phyloP scores from a whole-genome alignment of 30 jellyfish, hydroid and myxozoan genomes.

The Turritopsis rubra region DNA sequence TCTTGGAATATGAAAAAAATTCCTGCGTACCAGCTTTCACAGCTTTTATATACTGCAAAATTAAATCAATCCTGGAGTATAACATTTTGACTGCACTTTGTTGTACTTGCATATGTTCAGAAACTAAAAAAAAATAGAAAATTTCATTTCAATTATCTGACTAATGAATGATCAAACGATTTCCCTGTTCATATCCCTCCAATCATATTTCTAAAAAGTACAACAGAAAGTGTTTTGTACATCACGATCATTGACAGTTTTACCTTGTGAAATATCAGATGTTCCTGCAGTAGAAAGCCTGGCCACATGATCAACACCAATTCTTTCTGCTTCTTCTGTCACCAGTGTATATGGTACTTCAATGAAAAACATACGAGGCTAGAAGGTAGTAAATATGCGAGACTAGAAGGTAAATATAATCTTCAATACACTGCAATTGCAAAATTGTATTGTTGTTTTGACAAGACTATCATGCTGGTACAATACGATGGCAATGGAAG shows the following conservation, averaged over 20 bases:
- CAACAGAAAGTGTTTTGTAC: too few species aligned
- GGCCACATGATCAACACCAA: conserved; percentile 98
- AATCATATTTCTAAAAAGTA: too few species aligned
- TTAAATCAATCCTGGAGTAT: conserved; percentile 55
- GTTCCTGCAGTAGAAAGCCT: conserved; percentile 89
- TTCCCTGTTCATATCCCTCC: too few species aligned
- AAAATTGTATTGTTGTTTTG: too few species aligned
- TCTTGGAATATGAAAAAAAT: neutral
- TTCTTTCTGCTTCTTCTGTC: conserved; percentile 97
- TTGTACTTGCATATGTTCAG: conserved; percentile 87
- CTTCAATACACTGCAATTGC: too few species aligned
- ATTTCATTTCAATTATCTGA: neutral
- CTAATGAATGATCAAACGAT: neutral
- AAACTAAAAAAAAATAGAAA: conserved; percentile 40
- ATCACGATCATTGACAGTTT: too few species aligned
- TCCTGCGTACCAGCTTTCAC: conserved; percentile 69
- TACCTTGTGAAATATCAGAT: conserved; percentile 83
- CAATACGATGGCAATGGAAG: neutral
- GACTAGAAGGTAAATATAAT: too few species aligned
- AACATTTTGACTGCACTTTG: conserved; percentile 94
- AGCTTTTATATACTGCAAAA: conserved; percentile 83
- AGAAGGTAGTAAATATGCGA: neutral
- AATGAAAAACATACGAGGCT: conserved; percentile 83
- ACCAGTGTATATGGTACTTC: conserved; percentile 92
- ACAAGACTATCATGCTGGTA: too few species aligned